Evolutionary conservation across 2,888 invertebrate genomes (phyloP), one percentile per base, ranked within the genome.

Genomic region (Polietes domitor): DNA sequence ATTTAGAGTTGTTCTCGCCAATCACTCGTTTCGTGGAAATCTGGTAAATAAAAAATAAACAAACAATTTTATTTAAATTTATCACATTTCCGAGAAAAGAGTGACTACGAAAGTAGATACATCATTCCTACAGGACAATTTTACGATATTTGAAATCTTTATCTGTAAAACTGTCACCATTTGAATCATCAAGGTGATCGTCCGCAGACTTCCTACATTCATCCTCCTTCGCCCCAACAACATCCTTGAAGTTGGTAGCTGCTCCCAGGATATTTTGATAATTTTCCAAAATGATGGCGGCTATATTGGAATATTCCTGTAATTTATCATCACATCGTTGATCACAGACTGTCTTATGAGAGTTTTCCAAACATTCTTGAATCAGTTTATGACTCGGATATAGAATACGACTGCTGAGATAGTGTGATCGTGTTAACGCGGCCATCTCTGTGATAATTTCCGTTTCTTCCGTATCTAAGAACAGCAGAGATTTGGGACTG

Each of bases 401-500:
- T n/a, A 82, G 19, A 5, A 82, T 55, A 0, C 71, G 75, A 58
- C 37, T 75, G 43, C 32, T 37, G 19, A 75, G 78, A 2, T 75
- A 71, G 53, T n/a, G 75, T n/a, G n/a, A n/a, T n/a, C n/a, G n/a
- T 5, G 82, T 74, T 26, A 82, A 47, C 26, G 78, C 70, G 10
- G 75, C 78, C 43, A 82, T 37, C 43, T 78, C 75, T 7, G 37
- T 55, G 0, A 82, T 74, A 47, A 75, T n/a, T 58, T 82, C 82
- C 1, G 73, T 47, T 26, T 77, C 70, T 0, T 82, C 77, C 6
- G 77, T 82, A 32, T 82, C 79, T 10, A 79, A 72, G 37, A 79
- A n/a, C n/a, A 83, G 47, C 26, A 72, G 72, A 0, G 79, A 79
- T 10, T 83, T 72, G 15, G 82, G 82, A 72, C 79, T 76, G 43